These are phyloP conservation scores for Leuciscus idus DNA, from an alignment of 2,113 vertebrate species.

Conservation along the genomic window DNA sequence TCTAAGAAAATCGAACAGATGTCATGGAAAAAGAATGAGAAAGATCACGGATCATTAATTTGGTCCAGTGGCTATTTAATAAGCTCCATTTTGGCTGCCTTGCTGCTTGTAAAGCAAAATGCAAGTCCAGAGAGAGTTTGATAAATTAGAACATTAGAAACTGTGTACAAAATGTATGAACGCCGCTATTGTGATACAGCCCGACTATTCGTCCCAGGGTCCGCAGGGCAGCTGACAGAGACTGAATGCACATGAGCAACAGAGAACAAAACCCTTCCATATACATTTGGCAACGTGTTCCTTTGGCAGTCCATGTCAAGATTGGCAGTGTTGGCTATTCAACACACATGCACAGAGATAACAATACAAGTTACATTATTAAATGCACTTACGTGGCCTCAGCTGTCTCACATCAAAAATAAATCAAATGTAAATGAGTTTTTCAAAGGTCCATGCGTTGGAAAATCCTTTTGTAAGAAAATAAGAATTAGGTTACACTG, in stretches of 20 bases:
- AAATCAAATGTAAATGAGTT: constrained; percentile 61
- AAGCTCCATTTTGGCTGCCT: constrained; percentile 6
- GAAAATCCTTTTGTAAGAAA: constrained; percentile 47
- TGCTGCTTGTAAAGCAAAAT: constrained; percentile 11
- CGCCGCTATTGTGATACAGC: background rate
- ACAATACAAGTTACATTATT: constrained; percentile 65
- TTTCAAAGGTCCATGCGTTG: constrained; percentile 70
- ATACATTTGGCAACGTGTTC: constrained; percentile 61
- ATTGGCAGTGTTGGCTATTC: constrained; percentile 71
- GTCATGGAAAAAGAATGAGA: background rate
- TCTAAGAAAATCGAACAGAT: constrained; percentile 9
- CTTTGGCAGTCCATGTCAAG: constrained; percentile 62
- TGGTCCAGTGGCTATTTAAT: constrained; percentile 27
- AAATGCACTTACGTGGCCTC: constrained; percentile 79
- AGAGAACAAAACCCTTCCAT: constrained; percentile 48
- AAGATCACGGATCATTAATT: constrained; percentile 26
- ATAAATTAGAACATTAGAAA: constrained; percentile 15
- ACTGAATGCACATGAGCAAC: constrained; percentile 47
- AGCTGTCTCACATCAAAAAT: constrained; percentile 64
- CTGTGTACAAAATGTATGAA: background rate
- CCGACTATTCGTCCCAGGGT: background rate
- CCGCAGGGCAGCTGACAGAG: constrained; percentile 11
- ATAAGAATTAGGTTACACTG: constrained; percentile 19
- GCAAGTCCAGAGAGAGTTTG: constrained; percentile 18
- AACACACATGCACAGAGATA: constrained; percentile 70